Conservation (phyloP, 2,113 vertebrate genomes). For the Scytalopus superciliaris region DNA sequence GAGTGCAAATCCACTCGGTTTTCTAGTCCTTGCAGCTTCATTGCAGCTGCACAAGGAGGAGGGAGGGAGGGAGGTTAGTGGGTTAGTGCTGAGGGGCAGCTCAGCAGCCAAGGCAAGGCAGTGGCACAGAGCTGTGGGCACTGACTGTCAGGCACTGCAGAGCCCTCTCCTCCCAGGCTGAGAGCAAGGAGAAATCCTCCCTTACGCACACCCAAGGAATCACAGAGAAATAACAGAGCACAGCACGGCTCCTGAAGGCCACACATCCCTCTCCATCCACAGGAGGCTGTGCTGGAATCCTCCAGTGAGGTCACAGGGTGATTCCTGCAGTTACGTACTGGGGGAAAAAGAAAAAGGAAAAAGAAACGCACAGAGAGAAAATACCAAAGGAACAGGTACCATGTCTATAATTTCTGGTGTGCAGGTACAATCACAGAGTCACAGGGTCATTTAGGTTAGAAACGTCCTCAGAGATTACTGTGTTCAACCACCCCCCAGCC, state of each 20-base stretch:
- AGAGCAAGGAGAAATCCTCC: neutral
- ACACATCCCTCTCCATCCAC: neutral
- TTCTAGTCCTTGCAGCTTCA: neutral
- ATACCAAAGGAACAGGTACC: neutral
- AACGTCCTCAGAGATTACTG: rapidly evolving
- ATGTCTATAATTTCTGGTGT: rapidly evolving
- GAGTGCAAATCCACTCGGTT: no score
- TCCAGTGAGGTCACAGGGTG: no score
- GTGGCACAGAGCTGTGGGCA: neutral
- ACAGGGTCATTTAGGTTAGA: neutral
- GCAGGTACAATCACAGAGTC: no score
- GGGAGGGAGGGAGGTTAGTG: no score
- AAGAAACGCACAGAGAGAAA: neutral
- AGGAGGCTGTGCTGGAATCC: neutral
- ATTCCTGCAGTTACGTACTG: neutral
- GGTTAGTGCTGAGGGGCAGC: neutral
- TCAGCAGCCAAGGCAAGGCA: rapidly evolving
- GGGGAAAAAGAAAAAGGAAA: neutral
- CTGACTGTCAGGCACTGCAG: neutral
- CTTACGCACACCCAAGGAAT: neutral
- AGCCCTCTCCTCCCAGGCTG: rapidly evolving
- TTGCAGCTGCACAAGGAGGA: rapidly evolving
- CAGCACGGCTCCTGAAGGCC: neutral
- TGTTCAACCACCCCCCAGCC: neutral
- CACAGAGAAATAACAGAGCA: neutral